Evolutionary conservation across 2,888 invertebrate genomes (phyloP).

Genomic region (Phyllotreta striolata): DNA sequence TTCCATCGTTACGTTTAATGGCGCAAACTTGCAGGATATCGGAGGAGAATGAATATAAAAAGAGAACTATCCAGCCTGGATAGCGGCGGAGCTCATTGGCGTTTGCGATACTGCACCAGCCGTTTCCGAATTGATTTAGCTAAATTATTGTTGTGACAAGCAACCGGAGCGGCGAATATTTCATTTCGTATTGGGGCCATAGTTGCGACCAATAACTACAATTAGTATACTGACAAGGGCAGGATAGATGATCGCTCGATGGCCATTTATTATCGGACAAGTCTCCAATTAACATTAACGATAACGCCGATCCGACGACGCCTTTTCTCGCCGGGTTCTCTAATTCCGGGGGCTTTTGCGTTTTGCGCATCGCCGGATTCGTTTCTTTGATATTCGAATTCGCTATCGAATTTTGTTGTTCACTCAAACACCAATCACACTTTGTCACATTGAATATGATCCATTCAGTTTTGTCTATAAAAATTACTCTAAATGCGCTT

Average conservation of each 20-base stretch:
- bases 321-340: no score
- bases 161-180: slow-evolving; percentile 56
- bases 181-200: slow-evolving; percentile 58
- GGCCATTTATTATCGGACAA: slow-evolving; percentile 57
- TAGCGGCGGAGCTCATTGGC: not conserved
- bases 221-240: slow-evolving; percentile 60
- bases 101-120: no score
- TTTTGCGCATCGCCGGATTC: no score
- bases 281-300: slow-evolving; percentile 55
- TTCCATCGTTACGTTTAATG: slow-evolving; percentile 60
- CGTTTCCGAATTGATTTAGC: slow-evolving; percentile 57
- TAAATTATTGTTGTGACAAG: slow-evolving; percentile 61
- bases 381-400: no score
- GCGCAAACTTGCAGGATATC: slow-evolving; percentile 54
- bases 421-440: no score
- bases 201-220: slow-evolving; percentile 61
- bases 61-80: slow-evolving; percentile 46
- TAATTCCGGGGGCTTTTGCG: no score
- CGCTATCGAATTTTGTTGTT: slow-evolving; percentile 32
- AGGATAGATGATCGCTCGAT: slow-evolving; percentile 58
- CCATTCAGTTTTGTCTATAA: no score
- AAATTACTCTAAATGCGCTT: no score
- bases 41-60: slow-evolving; percentile 36
- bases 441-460: no score
- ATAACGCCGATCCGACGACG: slow-evolving; percentile 43